Conservation (phyloP, 2,113 vertebrate species). For the Pseudopipra pipra region DNA sequence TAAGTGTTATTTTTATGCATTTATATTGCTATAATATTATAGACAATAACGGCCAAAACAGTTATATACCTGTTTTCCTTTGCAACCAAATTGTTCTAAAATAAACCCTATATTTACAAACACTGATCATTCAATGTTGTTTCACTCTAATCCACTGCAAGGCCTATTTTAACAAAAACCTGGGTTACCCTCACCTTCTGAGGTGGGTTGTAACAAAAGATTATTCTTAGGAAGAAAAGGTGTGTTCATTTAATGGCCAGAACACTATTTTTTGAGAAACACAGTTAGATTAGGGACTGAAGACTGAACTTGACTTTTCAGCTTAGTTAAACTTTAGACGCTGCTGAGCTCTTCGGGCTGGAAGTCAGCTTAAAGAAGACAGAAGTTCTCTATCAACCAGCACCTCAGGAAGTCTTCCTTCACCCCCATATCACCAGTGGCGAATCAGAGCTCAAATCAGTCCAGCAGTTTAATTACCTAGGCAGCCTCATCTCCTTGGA, state of each 20-base stretch:
- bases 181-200: background rate
- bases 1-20: background rate
- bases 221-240: background rate
- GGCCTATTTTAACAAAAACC: background rate
- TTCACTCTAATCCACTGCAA: background rate
- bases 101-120: background rate
- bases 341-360: no score
- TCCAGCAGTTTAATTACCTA: no score
- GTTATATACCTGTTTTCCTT: background rate
- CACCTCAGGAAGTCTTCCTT: no score
- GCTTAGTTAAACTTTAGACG: background rate
- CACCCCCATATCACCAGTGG: no score
- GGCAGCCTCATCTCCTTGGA: no score
- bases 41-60: background rate
- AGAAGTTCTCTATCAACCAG: no score
- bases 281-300: background rate
- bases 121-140: background rate
- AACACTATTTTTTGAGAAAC: background rate
- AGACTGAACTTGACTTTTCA: background rate
- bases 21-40: background rate
- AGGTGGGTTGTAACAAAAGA: background rate
- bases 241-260: background rate
- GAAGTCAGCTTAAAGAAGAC: no score
- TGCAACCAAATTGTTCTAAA: background rate
- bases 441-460: no score